These are phyloP conservation scores for Cydia pomonella DNA, from an alignment of 1,140 invertebrate species.

Conservation along the genomic window DNA sequence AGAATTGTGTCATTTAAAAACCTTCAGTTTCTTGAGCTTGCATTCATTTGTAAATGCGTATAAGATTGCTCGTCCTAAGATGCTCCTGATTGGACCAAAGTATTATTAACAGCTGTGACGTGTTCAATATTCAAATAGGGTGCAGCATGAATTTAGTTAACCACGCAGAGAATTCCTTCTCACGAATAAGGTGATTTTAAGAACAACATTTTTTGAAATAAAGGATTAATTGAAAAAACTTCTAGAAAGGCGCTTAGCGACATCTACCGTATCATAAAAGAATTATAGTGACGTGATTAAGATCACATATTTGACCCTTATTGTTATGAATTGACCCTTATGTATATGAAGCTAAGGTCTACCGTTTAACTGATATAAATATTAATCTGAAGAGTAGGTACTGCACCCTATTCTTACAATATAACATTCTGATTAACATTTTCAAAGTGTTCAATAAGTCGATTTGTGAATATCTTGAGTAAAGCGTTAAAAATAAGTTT, in stretches of 20 bases:
- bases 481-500: background rate
- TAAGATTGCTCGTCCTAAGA: constrained; percentile 39
- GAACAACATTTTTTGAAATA: no score
- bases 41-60: background rate
- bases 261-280: no score
- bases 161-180: background rate
- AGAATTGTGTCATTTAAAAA: constrained; percentile 36
- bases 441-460: constrained; percentile 4
- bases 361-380: no score
- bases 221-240: no score
- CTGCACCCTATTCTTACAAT: background rate
- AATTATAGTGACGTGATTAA: no score
- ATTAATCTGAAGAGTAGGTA: background rate
- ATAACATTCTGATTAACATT: background rate
- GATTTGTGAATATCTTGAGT: background rate
- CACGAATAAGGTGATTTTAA: no score
- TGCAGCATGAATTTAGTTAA: background rate
- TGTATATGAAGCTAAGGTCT: no score
- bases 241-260: no score
- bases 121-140: background rate
- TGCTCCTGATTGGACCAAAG: constrained; percentile 55
- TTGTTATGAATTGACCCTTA: no score
- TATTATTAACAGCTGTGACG: constrained; percentile 37
- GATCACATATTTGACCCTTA: no score
- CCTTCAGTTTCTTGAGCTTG: constrained; percentile 16